Base-by-base conservation (phyloP, 2,888 invertebrate species). In the Argyresthia goedartella region DNA sequence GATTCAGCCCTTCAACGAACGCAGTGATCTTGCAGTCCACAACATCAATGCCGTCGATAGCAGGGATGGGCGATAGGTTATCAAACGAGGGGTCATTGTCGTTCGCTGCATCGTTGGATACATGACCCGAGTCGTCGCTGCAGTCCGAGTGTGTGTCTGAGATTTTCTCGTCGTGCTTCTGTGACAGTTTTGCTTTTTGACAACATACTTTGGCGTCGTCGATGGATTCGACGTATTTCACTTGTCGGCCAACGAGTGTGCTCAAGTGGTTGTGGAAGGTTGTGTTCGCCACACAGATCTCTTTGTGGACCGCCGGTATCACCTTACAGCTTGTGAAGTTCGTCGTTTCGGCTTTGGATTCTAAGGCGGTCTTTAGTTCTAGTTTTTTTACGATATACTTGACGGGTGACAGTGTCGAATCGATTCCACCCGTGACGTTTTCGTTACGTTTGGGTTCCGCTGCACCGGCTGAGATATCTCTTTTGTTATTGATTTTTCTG, bases 91-190 rank as follows among this genome's bases (percentile, higher is more conserved):
- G 68, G 55, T 91, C 90, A 64, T 90, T 89, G 70, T 92, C 93
- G 67, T 92, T 93, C 50, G 92, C 92, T 54, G 93, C 92, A 69
- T 92, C 93, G 66, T 93, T 94, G 50, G 93, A 93, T 60, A 93
- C 93, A 76, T 94, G 93, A 55, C 94, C 94, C 53, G 93, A 93
- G 79, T 94, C 94, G 64, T 94, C 93, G 54, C 93, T 92, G 63
- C 93, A 92, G 63, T 92, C 92, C 7, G 91, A 91, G 58, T 88
- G 88, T 59, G 89, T 88, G 72, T 89, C 88, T 55, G 88, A 88
- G 71, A 82, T 80, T 69, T 88, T 87, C 62, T 87, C 86, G 49
- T 85, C 81, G 57, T 80, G 81, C 71, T 86, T 86, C 57, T 74
- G 73, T 54, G 68, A 61, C 53, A 77, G 68, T 69, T 81, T 84